Conservation (phyloP, 2,113 vertebrate species). For the Brachypteracias leptosomus region DNA sequence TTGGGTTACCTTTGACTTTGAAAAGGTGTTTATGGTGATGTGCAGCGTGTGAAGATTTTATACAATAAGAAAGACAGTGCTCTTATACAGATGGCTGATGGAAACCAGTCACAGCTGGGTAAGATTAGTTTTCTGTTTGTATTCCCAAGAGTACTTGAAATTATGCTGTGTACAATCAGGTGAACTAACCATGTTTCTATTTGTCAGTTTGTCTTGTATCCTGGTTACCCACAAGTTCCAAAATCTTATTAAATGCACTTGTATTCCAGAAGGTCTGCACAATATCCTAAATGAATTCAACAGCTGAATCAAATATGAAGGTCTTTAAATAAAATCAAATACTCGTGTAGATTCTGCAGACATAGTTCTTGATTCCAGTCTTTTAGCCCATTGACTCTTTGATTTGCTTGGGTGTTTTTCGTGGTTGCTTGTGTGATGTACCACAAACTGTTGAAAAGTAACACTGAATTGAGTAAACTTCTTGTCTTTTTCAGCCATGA, state of each 20-base stretch:
- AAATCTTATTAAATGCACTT: neutral
- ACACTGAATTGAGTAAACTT: neutral
- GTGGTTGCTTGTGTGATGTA: neutral
- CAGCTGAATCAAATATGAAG: neutral
- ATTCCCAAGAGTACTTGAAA: neutral
- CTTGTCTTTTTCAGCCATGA: conserved; percentile 86
- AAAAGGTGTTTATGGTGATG: conserved; percentile 97
- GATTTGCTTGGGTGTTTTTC: neutral
- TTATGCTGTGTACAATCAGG: neutral
- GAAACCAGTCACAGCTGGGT: conserved; percentile 96
- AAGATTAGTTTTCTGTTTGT: conserved; percentile 68
- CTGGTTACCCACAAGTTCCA: neutral
- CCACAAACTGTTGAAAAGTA: neutral
- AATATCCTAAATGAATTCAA: neutral
- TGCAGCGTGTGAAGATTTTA: conserved; percentile 98
- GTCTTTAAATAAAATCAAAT: neutral
- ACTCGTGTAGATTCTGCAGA: neutral
- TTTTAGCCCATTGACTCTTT: neutral
- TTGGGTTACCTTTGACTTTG: conserved; percentile 83
- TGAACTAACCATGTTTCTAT: neutral
- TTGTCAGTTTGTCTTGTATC: neutral
- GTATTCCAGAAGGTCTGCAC: neutral
- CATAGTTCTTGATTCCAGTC: neutral
- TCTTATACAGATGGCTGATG: conserved; percentile 97
- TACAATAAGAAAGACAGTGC: conserved; percentile 99